Percentiles rank a stretch among this genome's conserved stretches.
Conservation (phyloP, 2,113 vertebrate genomes). For the Cranoglanis bouderius region DNA sequence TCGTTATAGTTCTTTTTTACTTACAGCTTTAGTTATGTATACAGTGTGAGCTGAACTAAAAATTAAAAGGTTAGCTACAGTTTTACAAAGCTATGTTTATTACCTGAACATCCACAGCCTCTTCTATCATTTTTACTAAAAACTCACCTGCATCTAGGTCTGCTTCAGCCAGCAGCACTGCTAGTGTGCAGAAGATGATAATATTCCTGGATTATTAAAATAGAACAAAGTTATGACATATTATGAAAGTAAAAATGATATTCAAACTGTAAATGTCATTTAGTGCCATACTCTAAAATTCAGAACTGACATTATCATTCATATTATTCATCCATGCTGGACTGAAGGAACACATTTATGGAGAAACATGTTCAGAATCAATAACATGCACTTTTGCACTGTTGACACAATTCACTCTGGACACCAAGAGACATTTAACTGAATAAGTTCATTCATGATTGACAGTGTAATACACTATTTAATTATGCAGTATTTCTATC, state of each 20-base stretch:
- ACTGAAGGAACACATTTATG: not conserved
- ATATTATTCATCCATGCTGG: not conserved
- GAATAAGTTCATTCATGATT: not conserved
- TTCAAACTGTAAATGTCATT: not conserved
- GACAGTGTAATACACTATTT: not conserved
- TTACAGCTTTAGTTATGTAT: not conserved
- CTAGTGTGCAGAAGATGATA: conserved; percentile 65
- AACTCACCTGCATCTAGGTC: conserved; percentile 63
- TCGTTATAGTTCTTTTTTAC: not conserved
- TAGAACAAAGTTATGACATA: not conserved
- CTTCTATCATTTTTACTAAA: not conserved
- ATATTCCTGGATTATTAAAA: conserved; percentile 61
- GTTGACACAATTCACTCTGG: not conserved
- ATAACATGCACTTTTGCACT: not conserved
- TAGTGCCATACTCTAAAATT: not conserved
- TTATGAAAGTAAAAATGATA: not conserved
- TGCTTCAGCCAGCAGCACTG: conserved; percentile 63
- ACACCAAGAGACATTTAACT: not conserved
- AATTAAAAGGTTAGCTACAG: not conserved
- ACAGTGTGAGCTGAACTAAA: not conserved
- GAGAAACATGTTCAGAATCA: not conserved
- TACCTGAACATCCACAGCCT: not conserved
- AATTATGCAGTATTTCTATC: not conserved
- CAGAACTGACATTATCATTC: not conserved
- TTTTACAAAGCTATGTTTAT: not conserved